phyloP scores from a whole-genome alignment of 2,888 invertebrate genomes.

The Agrotis segetum region DNA sequence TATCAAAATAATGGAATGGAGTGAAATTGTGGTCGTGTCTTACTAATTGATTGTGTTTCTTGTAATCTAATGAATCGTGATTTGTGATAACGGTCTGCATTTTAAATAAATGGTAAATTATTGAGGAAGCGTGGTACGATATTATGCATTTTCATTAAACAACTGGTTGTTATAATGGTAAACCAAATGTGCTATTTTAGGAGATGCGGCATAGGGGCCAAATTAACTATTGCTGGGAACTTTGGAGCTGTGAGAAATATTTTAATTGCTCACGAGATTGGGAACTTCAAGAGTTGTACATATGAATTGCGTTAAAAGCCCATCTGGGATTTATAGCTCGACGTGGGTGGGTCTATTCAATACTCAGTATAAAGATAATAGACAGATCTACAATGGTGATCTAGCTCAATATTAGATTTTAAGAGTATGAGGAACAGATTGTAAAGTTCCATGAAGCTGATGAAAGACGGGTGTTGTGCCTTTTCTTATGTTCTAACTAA shows the following conservation, averaged over 20 bases:
- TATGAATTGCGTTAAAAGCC: slow-evolving; percentile 31
- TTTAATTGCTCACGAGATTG: slow-evolving; percentile 33
- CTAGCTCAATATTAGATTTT: not conserved
- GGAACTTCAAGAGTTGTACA: slow-evolving; percentile 26
- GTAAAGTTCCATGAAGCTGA: too few species aligned
- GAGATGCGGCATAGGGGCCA: slow-evolving; percentile 24
- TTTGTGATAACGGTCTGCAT: slow-evolving; percentile 30
- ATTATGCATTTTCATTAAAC: slow-evolving; percentile 18
- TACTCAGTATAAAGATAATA: not conserved
- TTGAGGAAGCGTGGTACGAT: slow-evolving; percentile 14
- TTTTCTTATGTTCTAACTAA: too few species aligned
- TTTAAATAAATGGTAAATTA: slow-evolving; percentile 29
- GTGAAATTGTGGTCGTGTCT: slow-evolving; percentile 55
- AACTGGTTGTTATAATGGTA: slow-evolving; percentile 5
- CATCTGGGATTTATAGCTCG: slow-evolving; percentile 46
- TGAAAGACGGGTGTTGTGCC: too few species aligned
- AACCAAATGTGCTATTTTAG: slow-evolving; percentile 46
- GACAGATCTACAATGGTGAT: not conserved
- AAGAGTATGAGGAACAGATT: too few species aligned
- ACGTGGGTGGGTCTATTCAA: slow-evolving; percentile 40
- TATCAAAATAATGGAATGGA: slow-evolving; percentile 62
- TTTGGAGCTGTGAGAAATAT: slow-evolving; percentile 33
- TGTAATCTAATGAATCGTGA: slow-evolving; percentile 46
- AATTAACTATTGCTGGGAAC: slow-evolving; percentile 37
- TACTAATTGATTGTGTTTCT: slow-evolving; percentile 56